phyloP scores from a whole-genome alignment of 2,888 invertebrate species.

The Nymphalis polychloros region DNA sequence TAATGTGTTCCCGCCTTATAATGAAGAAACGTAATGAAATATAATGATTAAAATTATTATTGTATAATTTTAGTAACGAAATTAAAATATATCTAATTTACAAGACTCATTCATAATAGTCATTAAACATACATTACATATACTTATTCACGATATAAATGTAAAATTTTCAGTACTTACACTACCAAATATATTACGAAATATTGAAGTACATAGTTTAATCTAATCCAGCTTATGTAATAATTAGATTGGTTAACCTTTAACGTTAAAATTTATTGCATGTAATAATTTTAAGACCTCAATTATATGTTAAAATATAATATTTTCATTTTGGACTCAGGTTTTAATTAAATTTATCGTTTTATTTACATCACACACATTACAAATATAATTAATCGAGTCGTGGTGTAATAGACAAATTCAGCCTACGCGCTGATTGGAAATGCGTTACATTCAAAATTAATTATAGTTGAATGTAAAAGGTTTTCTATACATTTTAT shows the following conservation, averaged over 20 bases:
- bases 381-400: not conserved
- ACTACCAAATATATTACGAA: not conserved
- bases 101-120: too few species aligned
- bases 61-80: too few species aligned
- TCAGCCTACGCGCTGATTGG: not conserved
- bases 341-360: constrained; percentile 15
- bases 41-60: too few species aligned
- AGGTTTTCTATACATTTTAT: not conserved
- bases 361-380: constrained; percentile 13
- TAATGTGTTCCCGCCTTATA: too few species aligned
- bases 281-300: not conserved
- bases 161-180: too few species aligned
- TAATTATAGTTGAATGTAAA: not conserved
- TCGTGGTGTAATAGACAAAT: too few species aligned
- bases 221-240: not conserved
- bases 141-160: too few species aligned
- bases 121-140: too few species aligned
- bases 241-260: not conserved
- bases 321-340: constrained; percentile 1
- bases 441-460: not conserved
- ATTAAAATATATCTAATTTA: too few species aligned
- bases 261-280: not conserved
- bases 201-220: not conserved
- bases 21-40: too few species aligned
- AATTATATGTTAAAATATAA: not conserved